Conservation (phyloP, 2,797 vertebrate genomes). For the Clarias platycephalus region DNA sequence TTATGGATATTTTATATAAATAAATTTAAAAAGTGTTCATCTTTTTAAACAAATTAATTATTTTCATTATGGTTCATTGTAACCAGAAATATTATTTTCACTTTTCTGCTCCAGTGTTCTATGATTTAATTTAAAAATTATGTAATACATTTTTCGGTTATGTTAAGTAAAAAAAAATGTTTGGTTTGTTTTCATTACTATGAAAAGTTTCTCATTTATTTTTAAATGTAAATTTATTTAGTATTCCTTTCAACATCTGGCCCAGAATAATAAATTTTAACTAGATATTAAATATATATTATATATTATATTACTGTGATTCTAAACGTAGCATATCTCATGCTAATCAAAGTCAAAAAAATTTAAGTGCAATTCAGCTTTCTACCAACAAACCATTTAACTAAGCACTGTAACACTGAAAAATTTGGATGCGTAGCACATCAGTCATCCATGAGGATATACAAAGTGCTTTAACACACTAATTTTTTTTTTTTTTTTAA, state of each 20-base stretch:
- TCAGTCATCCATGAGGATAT: conserved; percentile 12
- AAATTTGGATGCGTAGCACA: conserved; percentile 2
- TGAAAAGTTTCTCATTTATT: neutral
- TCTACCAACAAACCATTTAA: conserved; percentile 3
- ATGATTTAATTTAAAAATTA: neutral
- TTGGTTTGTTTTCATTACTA: neutral
- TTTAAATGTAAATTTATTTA: neutral
- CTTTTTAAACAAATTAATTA: neutral
- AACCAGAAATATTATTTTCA: neutral
- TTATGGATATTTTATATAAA: neutral
- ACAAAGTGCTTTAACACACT: conserved; percentile 23
- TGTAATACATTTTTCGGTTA: neutral
- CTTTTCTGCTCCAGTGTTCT: neutral
- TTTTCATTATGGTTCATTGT: neutral
- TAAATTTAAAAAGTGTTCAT: neutral
- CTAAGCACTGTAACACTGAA: neutral
- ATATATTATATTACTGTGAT: too few species aligned
- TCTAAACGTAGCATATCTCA: neutral
- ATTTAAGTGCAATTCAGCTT: neutral
- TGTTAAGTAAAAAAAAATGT: neutral
- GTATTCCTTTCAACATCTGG: neutral
- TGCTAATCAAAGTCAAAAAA: neutral
- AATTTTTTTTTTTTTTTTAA: neutral
- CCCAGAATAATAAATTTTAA: neutral
- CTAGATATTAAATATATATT: neutral